Evolutionary conservation across 2,888 invertebrate genomes (phyloP), one percentile per base, ranked within the genome.

Genomic region (Cephalotes varians): DNA sequence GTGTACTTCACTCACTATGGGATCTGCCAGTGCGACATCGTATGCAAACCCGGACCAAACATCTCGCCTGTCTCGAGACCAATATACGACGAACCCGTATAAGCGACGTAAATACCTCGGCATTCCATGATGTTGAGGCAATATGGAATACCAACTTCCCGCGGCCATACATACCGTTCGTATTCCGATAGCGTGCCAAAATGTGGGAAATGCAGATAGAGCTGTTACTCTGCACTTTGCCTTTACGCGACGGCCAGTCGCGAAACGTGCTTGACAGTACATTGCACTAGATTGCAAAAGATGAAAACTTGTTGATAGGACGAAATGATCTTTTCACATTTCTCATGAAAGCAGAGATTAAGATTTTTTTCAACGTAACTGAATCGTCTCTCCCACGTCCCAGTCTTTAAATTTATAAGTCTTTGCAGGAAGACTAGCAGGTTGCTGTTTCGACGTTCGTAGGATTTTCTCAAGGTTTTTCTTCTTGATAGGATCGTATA

Each of bases 31-130:
- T 51, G 40, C 49, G 12, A 28, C 54, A 21, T 31, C 76, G 40
- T 54, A 54, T 31, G 34, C 21, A 74, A 65, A 25, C 40, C 40
- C 12, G 54, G 54, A 56, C 69, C 69, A 54, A 76, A 76, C 76
- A 69, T 67, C 69, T 18, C 54, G 69, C 54, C 21, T 77, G 77
- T 44, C 21, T 37, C 65, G 74, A 76, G 49, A 65, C 25, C 74
- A n/a, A 12, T 34, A 49, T 25, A 34, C 37, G 12, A 64, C 31
- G 28, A 31, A 67, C 77, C 31, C 25, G 21, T 77, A 69, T 21
- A 71, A 79, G 44, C 77, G 56, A 79, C 18, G 71, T 34, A 79
- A 79, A 79, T 79, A 79, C 77, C 77, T 79, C 47, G 54, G 40
- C 71, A 79, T 79, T 79, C 56, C 71, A 12, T 25, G 56, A 56